phyloP scores from a whole-genome alignment of 2,888 invertebrate species.

The Heliconius ismenius region DNA sequence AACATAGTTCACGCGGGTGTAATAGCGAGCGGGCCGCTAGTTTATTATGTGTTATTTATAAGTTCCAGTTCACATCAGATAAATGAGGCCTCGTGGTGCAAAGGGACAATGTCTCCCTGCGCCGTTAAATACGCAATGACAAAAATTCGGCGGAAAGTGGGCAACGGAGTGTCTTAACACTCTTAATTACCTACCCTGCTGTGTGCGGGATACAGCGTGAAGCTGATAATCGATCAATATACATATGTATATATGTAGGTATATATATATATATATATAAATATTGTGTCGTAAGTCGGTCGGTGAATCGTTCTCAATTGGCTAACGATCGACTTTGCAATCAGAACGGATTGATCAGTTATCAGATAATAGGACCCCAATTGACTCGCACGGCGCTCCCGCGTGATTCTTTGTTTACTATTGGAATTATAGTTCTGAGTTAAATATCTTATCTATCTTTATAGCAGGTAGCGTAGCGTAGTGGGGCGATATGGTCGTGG shows the following conservation, averaged over 20 bases:
- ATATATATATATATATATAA: constrained; percentile 22
- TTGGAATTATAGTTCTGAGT: background rate
- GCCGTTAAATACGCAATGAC: too few relatives aligned
- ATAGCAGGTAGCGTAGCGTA: background rate
- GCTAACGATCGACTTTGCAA: constrained; percentile 80
- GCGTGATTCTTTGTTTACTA: constrained; percentile 45
- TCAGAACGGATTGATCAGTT: constrained; percentile 79
- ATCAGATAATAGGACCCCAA: constrained; percentile 66
- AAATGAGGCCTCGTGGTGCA: too few relatives aligned
- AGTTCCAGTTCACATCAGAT: too few relatives aligned
- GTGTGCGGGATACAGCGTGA: too few relatives aligned
- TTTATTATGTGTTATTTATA: too few relatives aligned
- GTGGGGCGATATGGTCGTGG: background rate
- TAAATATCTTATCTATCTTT: background rate
- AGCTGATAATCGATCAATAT: background rate
- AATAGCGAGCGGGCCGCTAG: too few relatives aligned
- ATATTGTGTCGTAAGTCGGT: constrained; percentile 36
- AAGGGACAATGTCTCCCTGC: too few relatives aligned
- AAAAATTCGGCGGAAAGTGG: too few relatives aligned
- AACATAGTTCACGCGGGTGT: too few relatives aligned
- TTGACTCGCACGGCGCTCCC: constrained; percentile 50
- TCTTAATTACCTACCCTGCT: too few relatives aligned
- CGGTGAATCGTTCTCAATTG: constrained; percentile 75
- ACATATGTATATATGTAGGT: background rate
- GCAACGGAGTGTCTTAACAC: too few relatives aligned